Base-by-base conservation (phyloP, 2,797 vertebrate genomes). In the Fistularia commersonii region DNA sequence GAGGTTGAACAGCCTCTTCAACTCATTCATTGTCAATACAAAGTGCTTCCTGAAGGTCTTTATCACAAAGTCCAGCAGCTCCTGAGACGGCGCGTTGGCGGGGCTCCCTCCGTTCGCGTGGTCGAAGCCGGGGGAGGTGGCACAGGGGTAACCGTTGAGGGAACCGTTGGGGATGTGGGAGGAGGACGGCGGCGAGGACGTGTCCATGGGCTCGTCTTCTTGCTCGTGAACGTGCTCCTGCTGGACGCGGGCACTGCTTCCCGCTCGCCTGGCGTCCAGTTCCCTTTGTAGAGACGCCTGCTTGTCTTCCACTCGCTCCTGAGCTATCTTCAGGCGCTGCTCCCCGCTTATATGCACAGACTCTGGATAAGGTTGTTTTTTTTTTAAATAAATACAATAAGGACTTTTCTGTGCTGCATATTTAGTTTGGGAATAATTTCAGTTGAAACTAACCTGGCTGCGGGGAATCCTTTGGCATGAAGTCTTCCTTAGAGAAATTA, bases 1-100 rank as follows among this genome's bases (percentile, higher is more conserved):
- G 62, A 98, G 93, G 86, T 96, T 94, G 72, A 99, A 93, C 63
- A 97, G 91, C 81, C 97, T 92, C 87, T 98, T 99, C 6, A 99
- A 91, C 86, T 99, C 97, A 0, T 92, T 96, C 83, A 99, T 85
- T 1, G 95, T 97, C 86, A 99, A 86, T 13, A 99, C 97, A 73
- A 91, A 92, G 55, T 98, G 94, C 86, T 91, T 97, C 83, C 85
- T 90, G 85, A 99, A 98, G 0, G 90, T 97, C 12, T 88, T 85
- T 0, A 41, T 80, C 77, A 99, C 92, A 80, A 99, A 99, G 13
- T 93, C 93, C 78, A 87, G 89, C 64, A 99, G 93, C 89, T 98
- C 94, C 2, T 64, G 87, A 1, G 83, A 74, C 6, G 82, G 49
- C 1, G 74, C 46, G 61, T 70, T 74, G 6, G 57, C 36, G 45